A percentile compares a stretch with the other conserved stretches of the same genome.
Evolutionary conservation across 2,888 invertebrate species (phyloP).

Genomic region (Pteria penguin): DNA sequence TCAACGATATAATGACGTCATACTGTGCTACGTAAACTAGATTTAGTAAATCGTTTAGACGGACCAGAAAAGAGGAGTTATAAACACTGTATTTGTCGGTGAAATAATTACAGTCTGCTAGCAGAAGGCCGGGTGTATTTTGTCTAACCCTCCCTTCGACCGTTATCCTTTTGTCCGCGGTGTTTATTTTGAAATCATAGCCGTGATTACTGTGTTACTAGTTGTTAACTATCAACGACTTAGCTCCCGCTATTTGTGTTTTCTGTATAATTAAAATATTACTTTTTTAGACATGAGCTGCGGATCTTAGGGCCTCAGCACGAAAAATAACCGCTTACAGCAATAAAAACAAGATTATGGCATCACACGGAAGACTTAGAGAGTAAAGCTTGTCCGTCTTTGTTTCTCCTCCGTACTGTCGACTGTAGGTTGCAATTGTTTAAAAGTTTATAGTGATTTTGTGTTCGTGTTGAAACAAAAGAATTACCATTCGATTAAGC

Average conservation of each 20-base stretch:
- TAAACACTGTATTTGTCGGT: not conserved
- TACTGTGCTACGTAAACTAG: not conserved
- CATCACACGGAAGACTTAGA: not conserved
- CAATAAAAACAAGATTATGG: slow-evolving; percentile 6
- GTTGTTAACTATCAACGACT: not conserved
- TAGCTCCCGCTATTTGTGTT: not conserved
- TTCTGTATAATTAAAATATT: not conserved
- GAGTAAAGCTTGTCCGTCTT: too few species aligned
- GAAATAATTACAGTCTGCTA: not conserved
- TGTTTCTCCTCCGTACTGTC: too few species aligned
- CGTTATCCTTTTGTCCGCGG: not conserved
- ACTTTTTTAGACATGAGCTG: not conserved
- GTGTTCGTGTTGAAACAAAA: too few species aligned
- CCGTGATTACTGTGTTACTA: not conserved
- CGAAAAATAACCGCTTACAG: slow-evolving; percentile 9
- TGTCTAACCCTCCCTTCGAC: not conserved
- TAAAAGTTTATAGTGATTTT: too few species aligned
- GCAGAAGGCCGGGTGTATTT: not conserved
- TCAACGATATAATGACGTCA: not conserved
- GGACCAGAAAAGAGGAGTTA: not conserved
- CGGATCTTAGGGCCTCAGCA: not conserved
- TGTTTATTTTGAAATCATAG: not conserved
- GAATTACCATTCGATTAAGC: too few species aligned
- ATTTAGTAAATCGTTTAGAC: not conserved
- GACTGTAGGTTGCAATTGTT: too few species aligned